A percentile compares a stretch with the other conserved stretches of the same genome.
Conservation (phyloP, 1,140 invertebrate genomes). For the Pachyrhynchus sulphureomaculatus region DNA sequence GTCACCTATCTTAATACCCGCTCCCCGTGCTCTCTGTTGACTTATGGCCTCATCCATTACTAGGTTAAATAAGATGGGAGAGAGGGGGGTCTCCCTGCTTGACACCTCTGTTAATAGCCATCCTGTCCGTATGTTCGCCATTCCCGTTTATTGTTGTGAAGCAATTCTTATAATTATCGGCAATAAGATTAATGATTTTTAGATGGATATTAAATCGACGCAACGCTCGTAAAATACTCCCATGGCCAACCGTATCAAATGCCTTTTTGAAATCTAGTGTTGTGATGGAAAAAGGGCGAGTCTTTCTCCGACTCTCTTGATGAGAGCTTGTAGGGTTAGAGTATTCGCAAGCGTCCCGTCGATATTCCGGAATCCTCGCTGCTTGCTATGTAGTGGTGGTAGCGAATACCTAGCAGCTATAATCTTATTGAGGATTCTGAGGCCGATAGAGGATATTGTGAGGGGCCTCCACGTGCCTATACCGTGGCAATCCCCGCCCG, state of each 20-base stretch:
- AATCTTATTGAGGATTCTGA: conserved; percentile 4
- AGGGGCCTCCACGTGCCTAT: conserved; percentile 11
- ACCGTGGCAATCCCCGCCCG: background rate
- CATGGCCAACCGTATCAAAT: conserved; percentile 13
- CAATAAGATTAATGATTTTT: conserved; percentile 21
- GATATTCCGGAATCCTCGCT: conserved; percentile 9
- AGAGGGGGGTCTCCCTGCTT: no score
- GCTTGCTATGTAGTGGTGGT: background rate
- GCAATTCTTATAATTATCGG: conserved; percentile 32
- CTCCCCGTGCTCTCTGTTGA: no score
- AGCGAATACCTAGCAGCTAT: background rate
- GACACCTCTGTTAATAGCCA: no score
- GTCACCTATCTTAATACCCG: no score
- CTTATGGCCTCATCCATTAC: no score
- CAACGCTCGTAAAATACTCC: background rate
- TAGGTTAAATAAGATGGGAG: no score
- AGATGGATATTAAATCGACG: background rate
- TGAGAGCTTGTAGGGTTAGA: conserved; percentile 42
- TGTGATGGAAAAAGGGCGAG: conserved; percentile 42
- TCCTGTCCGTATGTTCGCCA: conserved; percentile 28
- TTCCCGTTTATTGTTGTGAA: conserved; percentile 30
- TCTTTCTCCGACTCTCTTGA: conserved; percentile 15
- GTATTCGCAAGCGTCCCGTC: background rate
- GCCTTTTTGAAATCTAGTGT: conserved; percentile 43
- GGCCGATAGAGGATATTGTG: background rate